Evolutionary conservation across 2,888 invertebrate genomes (phyloP).

Genomic region (Lasioglossum leucozonium): DNA sequence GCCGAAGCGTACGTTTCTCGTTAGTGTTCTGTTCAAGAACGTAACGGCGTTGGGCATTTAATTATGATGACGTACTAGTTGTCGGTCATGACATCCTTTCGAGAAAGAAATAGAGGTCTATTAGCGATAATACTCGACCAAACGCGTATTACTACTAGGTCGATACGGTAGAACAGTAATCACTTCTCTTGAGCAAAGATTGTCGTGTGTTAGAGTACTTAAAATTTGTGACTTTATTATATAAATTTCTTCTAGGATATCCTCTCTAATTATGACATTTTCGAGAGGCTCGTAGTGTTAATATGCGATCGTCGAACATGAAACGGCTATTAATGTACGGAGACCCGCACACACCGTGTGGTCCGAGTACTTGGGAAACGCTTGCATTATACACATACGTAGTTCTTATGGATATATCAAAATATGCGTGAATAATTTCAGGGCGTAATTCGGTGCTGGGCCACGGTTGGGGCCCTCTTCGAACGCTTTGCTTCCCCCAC

Average conservation of each 20-base stretch:
- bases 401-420: neutral
- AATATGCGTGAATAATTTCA: neutral
- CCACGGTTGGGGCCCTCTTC: no score
- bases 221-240: constrained; percentile 17
- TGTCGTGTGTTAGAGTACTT: constrained; percentile 10
- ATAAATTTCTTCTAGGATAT: constrained; percentile 8
- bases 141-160: constrained; percentile 79
- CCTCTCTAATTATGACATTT: constrained; percentile 8
- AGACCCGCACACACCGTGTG: constrained; percentile 19
- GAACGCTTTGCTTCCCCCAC: no score
- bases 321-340: constrained; percentile 19
- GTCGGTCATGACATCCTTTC: constrained; percentile 13
- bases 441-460: no score
- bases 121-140: constrained; percentile 81
- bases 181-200: constrained; percentile 28
- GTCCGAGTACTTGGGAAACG: constrained; percentile 22
- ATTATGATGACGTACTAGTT: neutral
- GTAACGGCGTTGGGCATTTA: neutral
- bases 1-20: neutral
- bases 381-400: constrained; percentile 52
- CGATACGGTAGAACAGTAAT: constrained; percentile 36
- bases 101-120: constrained; percentile 62
- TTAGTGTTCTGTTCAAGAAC: neutral
- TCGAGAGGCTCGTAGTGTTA: constrained; percentile 24
- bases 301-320: constrained; percentile 11